Evolutionary conservation across 2,113 vertebrate genomes (phyloP).

Genomic region (Piprites chloris): DNA sequence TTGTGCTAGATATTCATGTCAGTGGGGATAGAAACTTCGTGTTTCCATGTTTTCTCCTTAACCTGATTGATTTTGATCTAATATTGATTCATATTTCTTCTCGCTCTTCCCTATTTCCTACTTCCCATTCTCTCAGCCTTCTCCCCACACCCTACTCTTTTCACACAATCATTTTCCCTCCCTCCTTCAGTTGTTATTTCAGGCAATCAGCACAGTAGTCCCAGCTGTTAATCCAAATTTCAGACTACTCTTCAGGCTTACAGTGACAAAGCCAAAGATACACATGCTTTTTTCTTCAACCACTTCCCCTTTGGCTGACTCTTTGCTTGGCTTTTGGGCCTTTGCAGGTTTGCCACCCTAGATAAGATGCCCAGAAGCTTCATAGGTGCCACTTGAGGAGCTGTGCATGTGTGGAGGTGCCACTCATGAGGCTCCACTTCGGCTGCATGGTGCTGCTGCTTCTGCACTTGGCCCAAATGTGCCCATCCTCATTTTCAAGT

Average conservation of each 20-base stretch:
- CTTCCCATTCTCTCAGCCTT: neutral
- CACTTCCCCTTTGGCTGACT: neutral
- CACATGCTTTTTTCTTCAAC: neutral
- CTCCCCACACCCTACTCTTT: neutral
- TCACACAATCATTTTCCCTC: neutral
- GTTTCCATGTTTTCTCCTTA: neutral
- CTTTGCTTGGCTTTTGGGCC: neutral
- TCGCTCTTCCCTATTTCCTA: neutral
- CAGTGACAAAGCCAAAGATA: neutral
- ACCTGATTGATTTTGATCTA: neutral
- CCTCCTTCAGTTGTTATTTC: neutral
- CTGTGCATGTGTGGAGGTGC: neutral
- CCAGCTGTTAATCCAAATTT: neutral
- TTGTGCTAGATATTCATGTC: neutral
- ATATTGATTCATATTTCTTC: neutral
- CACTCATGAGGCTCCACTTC: neutral
- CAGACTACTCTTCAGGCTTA: neutral
- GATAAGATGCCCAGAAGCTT: neutral
- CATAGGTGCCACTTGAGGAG: accelerated
- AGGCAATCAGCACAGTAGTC: neutral
- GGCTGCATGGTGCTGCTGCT: neutral
- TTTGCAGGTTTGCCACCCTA: neutral
- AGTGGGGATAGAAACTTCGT: neutral
- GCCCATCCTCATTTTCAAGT: neutral
- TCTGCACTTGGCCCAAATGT: neutral